Evolutionary conservation across 2,888 invertebrate species (phyloP).

Genomic region (Lampropteryx suffumata): DNA sequence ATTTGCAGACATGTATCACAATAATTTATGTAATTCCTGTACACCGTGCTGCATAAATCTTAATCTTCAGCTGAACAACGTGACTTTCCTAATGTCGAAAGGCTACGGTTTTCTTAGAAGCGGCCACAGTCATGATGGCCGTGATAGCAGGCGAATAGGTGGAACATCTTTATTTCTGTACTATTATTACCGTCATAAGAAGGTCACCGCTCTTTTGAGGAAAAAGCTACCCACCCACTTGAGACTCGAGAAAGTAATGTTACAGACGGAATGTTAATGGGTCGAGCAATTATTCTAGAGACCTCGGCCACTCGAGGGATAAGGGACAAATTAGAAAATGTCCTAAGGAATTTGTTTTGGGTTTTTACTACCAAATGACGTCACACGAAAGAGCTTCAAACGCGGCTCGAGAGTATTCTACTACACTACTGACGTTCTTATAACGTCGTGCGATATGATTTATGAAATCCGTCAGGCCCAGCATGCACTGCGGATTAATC

Average conservation of each 20-base stretch:
- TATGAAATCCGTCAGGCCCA: too few relatives aligned
- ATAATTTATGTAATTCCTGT: slow-evolving; percentile 24
- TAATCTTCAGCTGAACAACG: slow-evolving; percentile 38
- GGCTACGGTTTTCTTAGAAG: background rate
- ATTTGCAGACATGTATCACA: slow-evolving; percentile 16
- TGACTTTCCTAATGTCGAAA: slow-evolving; percentile 37
- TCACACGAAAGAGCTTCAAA: slow-evolving; percentile 32
- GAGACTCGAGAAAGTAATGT: slow-evolving; percentile 62
- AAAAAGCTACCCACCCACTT: slow-evolving; percentile 42
- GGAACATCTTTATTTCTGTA: too few relatives aligned
- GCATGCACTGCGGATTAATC: too few relatives aligned
- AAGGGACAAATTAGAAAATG: slow-evolving; percentile 51
- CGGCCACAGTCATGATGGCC: background rate
- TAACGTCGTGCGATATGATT: too few relatives aligned
- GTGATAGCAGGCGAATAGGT: too few relatives aligned
- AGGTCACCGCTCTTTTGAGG: background rate
- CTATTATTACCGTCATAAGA: too few relatives aligned
- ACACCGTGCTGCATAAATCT: slow-evolving; percentile 31
- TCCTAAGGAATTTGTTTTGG: slow-evolving; percentile 34
- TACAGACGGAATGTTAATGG: slow-evolving; percentile 67
- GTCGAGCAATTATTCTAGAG: slow-evolving; percentile 59
- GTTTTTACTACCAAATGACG: slow-evolving; percentile 33
- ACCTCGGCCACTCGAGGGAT: slow-evolving; percentile 48
- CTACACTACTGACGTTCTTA: too few relatives aligned
- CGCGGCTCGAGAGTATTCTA: slow-evolving; percentile 30